Evolutionary conservation across 2,113 vertebrate genomes (phyloP), one percentile per base, ranked within the genome.

Genomic region (Tupaia tana): DNA sequence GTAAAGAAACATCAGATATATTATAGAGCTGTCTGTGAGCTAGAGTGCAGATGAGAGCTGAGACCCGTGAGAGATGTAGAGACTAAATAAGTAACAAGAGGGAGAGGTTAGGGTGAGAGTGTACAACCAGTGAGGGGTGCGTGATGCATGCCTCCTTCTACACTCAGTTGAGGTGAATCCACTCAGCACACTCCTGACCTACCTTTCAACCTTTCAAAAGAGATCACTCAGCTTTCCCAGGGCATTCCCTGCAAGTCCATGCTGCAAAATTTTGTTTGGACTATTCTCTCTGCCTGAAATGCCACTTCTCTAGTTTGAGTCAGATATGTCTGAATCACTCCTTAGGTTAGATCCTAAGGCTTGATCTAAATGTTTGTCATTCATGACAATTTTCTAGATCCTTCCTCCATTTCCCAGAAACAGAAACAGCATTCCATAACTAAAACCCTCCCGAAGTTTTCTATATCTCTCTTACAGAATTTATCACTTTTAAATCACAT

Each of bases 401-500:
- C 25, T 84, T 79, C 31, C 29, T 80, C 59, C 52, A 78, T 25
- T 69, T 9, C 22, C 8, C 64, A 56, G 10, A 81, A 84, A 70
- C 10, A 22, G 34, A 86, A 75, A 24, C 59, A 43, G 67, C 59
- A 80, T 27, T 11, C 34, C 8, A 31, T 29, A 20, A 54, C 15
- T 29, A 29, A 91, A 92, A 87, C 34, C 59, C 20, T 25, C 58
- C 22, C 67, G 59, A 52, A 84, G 66, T 1, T 80, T 69, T 58
- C 43, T 67, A 80, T 64, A 61, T 0, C 14, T 84, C 66, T 73
- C 6, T 9, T 67, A 59, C 9, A 85, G 63, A 95, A 80, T n/a
- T 15, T 11, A 88, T 79, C 66, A 73, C 29, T 89, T 89, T 74
- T n/a, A 89, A 96, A 71, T n/a, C 20, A 66, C 18, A 9, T 14